Evolutionary conservation across 2,888 invertebrate genomes (phyloP), one percentile per base, ranked within the genome.

Genomic region (Drosophila mimica): DNA sequence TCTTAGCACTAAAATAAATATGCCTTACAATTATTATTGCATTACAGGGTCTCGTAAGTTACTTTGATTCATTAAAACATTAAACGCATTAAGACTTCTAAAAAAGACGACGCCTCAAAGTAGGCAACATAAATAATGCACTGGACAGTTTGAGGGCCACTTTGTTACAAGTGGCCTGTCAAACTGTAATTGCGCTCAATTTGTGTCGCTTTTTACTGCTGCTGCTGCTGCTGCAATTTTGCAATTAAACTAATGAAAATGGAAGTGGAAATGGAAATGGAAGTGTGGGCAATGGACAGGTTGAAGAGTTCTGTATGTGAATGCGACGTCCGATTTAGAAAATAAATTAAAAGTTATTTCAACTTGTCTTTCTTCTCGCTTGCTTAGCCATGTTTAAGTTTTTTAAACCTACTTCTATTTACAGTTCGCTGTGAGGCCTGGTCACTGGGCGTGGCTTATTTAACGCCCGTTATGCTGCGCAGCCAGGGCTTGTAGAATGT

Each of bases 401-500:
- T 65, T 53, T 31, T 53, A 83, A 81, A 67, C 72, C 90, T 90
- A 90, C 74, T 80, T 80, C 81, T 85, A 85, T 90, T 76, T 90
- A 91, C 88, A 91, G 83, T 89, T 82, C 63, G 69, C 67, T 51
- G 31, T 58, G 36, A 43, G 31, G 60, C 43, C 38, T 46, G 30
- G 38, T 38, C 9, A 17, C 13, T 62, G 60, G 66, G 38, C 61
- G 63, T 59, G 64, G 33, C 48, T 61, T 93, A 95, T 90, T 95
- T 95, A 7, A 97, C 95, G 46, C 97, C 97, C n/a, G 97, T 97
- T 87, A 98, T 96, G 85, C 96, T 96, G 91, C 96, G 96, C 70
- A 98, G 94, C 98, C 98, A 98, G 2, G 97, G 97, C 90, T 97
- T 98, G 93, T 97, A 98, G 93, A 94, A 98, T 0, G 97, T 96